phyloP scores from a whole-genome alignment of 1,140 invertebrate genomes.

The Danaus plexippus region DNA sequence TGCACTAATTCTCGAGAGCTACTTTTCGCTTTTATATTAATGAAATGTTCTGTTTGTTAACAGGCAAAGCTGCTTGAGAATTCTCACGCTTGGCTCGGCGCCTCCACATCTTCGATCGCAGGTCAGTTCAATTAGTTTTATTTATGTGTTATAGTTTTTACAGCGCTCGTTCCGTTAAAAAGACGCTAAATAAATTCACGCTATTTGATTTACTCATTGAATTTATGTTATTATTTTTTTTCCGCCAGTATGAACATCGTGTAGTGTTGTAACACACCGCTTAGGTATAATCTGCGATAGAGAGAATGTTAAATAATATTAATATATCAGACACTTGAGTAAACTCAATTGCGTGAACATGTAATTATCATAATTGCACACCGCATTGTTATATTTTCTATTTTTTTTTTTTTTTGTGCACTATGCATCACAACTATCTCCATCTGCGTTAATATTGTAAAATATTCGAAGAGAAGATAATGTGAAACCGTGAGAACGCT shows the following conservation, averaged over 20 bases:
- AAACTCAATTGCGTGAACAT: slow-evolving; percentile 11
- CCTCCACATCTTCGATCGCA: slow-evolving; percentile 87
- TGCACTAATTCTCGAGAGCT: no score
- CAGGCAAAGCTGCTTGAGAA: slow-evolving; percentile 92
- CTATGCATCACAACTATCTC: slow-evolving; percentile 21
- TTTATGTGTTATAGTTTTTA: background rate
- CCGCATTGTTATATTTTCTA: slow-evolving; percentile 10
- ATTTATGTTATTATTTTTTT: slow-evolving; percentile 6
- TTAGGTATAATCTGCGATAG: background rate
- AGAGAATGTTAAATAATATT: background rate
- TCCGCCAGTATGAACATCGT: background rate
- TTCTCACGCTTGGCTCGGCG: slow-evolving; percentile 90
- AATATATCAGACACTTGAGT: slow-evolving; percentile 2
- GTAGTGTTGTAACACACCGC: no score
- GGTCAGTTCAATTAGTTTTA: slow-evolving; percentile 76
- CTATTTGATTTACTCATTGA: background rate
- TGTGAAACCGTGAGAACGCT: slow-evolving; percentile 24
- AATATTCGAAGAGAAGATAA: slow-evolving; percentile 22
- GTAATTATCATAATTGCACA: slow-evolving; percentile 12
- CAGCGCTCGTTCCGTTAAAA: background rate
- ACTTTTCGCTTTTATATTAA: slow-evolving; percentile 3
- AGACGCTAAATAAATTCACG: background rate
- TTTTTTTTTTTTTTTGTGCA: slow-evolving; percentile 12
- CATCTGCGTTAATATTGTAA: slow-evolving; percentile 34
- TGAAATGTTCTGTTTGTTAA: slow-evolving; percentile 70